Conservation (phyloP, 2,113 vertebrate species). For the Dipodomys merriami region DNA sequence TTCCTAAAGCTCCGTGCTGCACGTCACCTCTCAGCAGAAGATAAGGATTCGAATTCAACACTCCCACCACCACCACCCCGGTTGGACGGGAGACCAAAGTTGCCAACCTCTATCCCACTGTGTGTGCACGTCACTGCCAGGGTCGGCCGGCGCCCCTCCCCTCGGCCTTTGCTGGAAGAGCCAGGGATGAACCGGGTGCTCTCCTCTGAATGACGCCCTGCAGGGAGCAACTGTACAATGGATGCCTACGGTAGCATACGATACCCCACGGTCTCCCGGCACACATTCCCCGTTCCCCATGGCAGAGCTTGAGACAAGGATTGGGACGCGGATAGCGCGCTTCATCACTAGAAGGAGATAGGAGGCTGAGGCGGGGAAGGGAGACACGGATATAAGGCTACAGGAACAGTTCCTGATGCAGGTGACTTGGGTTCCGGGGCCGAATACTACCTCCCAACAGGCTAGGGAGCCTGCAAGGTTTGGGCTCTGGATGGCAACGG, state of each 20-base stretch:
- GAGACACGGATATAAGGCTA: neutral
- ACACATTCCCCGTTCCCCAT: neutral
- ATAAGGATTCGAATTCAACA: neutral
- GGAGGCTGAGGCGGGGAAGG: neutral
- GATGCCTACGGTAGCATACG: neutral
- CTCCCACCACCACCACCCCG: accelerated
- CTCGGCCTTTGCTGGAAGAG: no score
- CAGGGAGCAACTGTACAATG: neutral
- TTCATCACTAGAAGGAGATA: neutral
- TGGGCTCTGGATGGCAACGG: no score
- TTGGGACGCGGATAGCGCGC: neutral
- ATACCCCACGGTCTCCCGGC: neutral
- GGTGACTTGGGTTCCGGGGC: neutral
- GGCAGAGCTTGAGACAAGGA: neutral
- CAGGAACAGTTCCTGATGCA: neutral
- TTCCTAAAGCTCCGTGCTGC: neutral
- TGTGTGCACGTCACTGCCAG: no score
- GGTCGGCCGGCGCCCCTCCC: neutral
- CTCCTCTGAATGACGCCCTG: neutral
- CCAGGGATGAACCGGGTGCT: neutral
- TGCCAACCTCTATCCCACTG: neutral
- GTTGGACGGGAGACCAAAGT: neutral
- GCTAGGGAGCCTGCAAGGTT: neutral
- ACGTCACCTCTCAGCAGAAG: neutral
- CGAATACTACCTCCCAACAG: neutral